phyloP scores from a whole-genome alignment of 2,113 vertebrate genomes.

The Phrynocephalus versicolor region DNA sequence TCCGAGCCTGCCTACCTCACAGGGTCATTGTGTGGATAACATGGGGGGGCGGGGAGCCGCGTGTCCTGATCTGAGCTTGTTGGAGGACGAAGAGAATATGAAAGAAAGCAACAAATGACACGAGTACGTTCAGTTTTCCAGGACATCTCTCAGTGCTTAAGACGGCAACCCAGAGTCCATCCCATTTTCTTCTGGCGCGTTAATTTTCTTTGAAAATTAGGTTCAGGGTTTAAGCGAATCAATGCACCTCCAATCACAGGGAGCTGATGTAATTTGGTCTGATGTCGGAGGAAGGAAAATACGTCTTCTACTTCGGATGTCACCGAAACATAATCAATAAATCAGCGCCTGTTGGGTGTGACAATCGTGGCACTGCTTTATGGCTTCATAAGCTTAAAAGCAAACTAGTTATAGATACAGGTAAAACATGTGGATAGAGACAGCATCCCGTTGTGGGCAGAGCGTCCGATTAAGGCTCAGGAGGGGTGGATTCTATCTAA shows the following conservation, averaged over 20 bases:
- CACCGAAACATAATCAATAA: not conserved
- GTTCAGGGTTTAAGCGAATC: conserved; percentile 47
- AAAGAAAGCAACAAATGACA: too few species aligned
- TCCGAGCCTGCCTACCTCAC: too few species aligned
- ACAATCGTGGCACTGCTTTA: not conserved
- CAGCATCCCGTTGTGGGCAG: not conserved
- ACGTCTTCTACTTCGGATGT: not conserved
- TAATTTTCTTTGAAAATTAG: not conserved
- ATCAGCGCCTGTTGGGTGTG: not conserved
- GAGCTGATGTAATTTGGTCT: conserved; percentile 14
- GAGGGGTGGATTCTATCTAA: too few species aligned
- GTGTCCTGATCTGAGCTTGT: too few species aligned
- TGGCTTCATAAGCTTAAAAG: not conserved
- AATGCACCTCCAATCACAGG: not conserved
- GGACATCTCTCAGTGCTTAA: not conserved
- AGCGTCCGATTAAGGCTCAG: too few species aligned
- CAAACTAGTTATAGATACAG: not conserved
- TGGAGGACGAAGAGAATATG: too few species aligned
- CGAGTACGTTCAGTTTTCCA: not conserved
- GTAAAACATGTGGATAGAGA: not conserved
- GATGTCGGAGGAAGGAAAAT: not conserved
- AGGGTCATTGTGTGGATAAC: too few species aligned
- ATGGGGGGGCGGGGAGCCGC: too few species aligned
- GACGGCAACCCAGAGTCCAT: not conserved
- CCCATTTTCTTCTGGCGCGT: not conserved